Evolutionary conservation across 2,888 invertebrate genomes (phyloP), one percentile per base, ranked within the genome.

Genomic region (Meloe dianella): DNA sequence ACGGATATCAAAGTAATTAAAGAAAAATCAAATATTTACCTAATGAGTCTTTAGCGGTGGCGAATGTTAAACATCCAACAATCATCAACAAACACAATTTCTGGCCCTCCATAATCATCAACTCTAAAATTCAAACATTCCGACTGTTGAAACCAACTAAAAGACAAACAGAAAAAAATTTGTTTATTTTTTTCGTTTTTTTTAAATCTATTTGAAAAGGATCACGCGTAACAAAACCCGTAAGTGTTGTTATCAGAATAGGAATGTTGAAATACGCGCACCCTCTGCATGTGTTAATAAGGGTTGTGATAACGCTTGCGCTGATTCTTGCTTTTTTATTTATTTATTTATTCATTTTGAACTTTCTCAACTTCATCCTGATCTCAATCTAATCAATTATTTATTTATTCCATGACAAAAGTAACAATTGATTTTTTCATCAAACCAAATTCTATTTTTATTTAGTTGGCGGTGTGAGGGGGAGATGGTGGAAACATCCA

Each of bases 231-330:
- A 2, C 35, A 35, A 20, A 47, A 47, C 47, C 9, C 20, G 47
- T 47, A 47, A 47, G 10, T 20, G 47, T 47, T 47, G 5, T 47
- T 20, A 47, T 20, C 47, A 47, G 20, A 14, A 35, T 35, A 35
- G 32, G 20, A 47, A 20, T 47, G 47, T 47, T 47, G 8, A 47
- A 47, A 47, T 47, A 47, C 47, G 47, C 47, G 47, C 47, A 47
- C 47, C 47, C 47, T 47, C 47, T 47, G n/a, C 41, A 20, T 47
- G 20, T 47, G 20, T 47, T 47, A 20, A 47, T 47, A 47, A 47
- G 47, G 47, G 47, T 9, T 10, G 20, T 20, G 20, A 20, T 47
- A 47, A 47, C 47, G 47, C 47, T 47, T 47, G 47, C 47, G 47
- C 47, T 9, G 12, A 47, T 47, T 47, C 10, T 47, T 47, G n/a